These are phyloP conservation scores for Myoxocephalus aenaeus DNA, from an alignment of 2,797 vertebrate species.

Conservation along the genomic window DNA sequence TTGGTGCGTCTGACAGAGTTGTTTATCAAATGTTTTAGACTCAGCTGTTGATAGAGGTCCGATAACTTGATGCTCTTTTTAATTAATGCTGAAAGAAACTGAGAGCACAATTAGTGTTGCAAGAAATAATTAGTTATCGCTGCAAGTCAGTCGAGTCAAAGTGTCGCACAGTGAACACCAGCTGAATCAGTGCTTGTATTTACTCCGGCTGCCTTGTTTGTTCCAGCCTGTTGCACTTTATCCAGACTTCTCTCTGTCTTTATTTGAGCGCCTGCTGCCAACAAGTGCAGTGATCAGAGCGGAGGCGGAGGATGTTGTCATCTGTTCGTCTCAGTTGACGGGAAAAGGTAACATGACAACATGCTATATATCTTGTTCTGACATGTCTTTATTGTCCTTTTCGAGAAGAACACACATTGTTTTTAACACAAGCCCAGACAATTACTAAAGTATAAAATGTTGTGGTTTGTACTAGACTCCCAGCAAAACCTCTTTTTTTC, in stretches of 20 bases:
- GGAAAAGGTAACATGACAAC: not conserved
- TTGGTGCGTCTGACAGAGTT: not conserved
- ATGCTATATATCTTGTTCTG: not conserved
- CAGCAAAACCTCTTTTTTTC: not conserved
- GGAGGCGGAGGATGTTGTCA: not conserved
- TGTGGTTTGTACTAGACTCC: not conserved
- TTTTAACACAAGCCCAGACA: not conserved
- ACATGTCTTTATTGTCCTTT: too few relatives aligned
- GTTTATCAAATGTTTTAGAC: not conserved
- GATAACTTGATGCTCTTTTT: conserved; percentile 30
- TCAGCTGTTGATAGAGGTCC: conserved; percentile 23
- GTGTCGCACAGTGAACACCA: not conserved
- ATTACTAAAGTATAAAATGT: not conserved
- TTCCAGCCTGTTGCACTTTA: conserved; percentile 17
- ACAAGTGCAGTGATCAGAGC: not conserved
- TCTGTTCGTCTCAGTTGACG: not conserved
- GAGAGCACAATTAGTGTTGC: not conserved
- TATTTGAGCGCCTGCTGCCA: not conserved
- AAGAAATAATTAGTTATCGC: conserved; percentile 17
- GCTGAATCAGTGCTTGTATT: conserved; percentile 6
- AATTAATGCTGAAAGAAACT: conserved; percentile 1
- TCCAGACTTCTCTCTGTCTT: not conserved
- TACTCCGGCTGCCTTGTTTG: not conserved
- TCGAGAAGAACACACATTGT: too few relatives aligned
- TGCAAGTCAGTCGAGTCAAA: not conserved